Evolutionary conservation across 1,140 invertebrate species (phyloP), one percentile per base, ranked within the genome.

Genomic region (Plectrocnemia conspersa): DNA sequence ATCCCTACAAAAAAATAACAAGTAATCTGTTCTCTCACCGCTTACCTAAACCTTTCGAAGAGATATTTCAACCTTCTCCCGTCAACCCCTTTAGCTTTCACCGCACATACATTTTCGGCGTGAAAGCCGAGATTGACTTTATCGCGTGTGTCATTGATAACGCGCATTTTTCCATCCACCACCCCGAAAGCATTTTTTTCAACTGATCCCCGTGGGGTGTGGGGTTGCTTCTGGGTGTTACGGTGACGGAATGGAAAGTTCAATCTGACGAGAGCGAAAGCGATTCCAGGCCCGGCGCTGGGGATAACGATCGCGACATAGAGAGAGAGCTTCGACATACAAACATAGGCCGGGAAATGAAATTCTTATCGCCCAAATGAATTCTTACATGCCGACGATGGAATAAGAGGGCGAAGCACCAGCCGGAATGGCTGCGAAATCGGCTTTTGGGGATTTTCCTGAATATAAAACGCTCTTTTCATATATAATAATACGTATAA

Each of bases 321-420:
- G n/a, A n/a, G n/a, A n/a, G n/a, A 18, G 52, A 50, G 45, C 47
- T 44, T 41, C 25, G 41, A 55, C 48, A n/a, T n/a, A n/a, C n/a
- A 56, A 59, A 59, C 49, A 44, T 49, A 29, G 49, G 27, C 38
- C 54, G 54, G 58, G 58, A 61, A 61, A 61, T 61, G 54, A 61
- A 61, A 61, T 56, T 56, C 58, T 61, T 61, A 61, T 61, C 58
- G 58, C 42, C 38, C 50, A 61, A 56, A 56, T 61, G 58, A 56
- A 56, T 61, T 56, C 58, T 61, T 61, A 56, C 50, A 56, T 56
- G 58, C 45, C 50, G 16, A 38, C 29, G 48, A 36, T 9, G 41
- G 42, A 54, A 50, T 38, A 32, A 19, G n/a, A 13, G 25, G 44
- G 10, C 16, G 44, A 27, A 5, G 24, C 7, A 32, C 29, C 46